Base-by-base conservation (phyloP, 2,888 invertebrate genomes). In the Drosophila buzzatii region DNA sequence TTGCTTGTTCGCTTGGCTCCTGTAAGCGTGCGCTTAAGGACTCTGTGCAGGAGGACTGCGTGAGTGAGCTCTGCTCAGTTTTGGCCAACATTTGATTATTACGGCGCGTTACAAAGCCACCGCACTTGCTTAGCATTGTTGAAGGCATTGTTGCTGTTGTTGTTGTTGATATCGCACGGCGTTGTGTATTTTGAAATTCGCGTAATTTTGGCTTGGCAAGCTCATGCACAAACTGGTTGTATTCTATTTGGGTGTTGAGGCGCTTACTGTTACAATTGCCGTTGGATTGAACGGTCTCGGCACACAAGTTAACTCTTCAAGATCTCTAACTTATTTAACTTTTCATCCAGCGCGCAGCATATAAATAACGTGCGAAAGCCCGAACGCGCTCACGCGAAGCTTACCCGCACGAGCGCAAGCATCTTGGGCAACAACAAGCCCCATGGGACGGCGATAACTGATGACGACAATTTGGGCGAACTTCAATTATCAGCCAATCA, bases 241-340 rank as follows among this genome's bases (percentile, higher is more conserved):
- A 7, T 35, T 66, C 41, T 27, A 27, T 4, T 18, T 37, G 37
- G 18, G 14, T 37, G 47, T n/a, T 47, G 5, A 41, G 20, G 18
- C n/a, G 33, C 18, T 47, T 20, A 20, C 37, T 39, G 37, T 20
- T 62, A 52, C 18, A 62, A 8, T 58, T 47, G 35, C 53, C 23
- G 47, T 35, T 60, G 23, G 20, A 9, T 20, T 27, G 62, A 55
- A 7, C 44, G 52, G 18, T 49, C n/a, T 37, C 23, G 44, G 47
- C 41, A 79, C 81, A 79, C 81, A 75, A 78, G 78, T 81, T 62
- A 69, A 81, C 79, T 62, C 72, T 71, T 75, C 81, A 57, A 81
- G 78, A 81, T 81, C 81, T 80, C 64, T 77, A 61, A 64, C 69
- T 60, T 66, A 55, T 80, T 75, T 80, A 70, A 79, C 37, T 57